Base-by-base conservation (phyloP, 2,113 vertebrate genomes). In the Emydura subglobosa region DNA sequence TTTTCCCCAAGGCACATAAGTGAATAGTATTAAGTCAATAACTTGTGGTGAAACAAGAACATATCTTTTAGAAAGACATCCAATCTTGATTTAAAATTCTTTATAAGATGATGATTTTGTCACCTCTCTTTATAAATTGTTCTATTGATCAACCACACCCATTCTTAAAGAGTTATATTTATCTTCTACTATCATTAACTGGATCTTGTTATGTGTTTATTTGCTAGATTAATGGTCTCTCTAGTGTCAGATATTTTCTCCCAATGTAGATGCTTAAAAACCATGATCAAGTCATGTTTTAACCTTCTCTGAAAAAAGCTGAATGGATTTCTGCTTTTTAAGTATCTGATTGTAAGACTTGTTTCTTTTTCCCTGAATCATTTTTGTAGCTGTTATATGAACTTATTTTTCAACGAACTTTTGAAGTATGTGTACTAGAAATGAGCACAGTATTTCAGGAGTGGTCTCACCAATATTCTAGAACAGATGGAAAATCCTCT, bases 401-500 rank as follows among this genome's bases (percentile, higher is more conserved):
- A 22, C 3, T 0, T 74, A 17, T 17, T 17, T 57, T 79, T 88
- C 42, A 86, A 10, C 5, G 59, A 31, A 6, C 2, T 85, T 82
- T 50, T 68, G 2, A 85, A 82, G 7, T 7, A 8, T 47, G 31
- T 1, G 29, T 61, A 31, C 29, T 61, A 10, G 10, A 90, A 88
- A 79, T 11, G 2, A 88, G 83, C 34, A 59, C 72, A 53, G 47
- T 4, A 24, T 89, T 87, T 89, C 81, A 68, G 24, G 49, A 65
- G 6, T 4, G 0, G 0, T 25, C 10, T 16, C 42, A 65, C 22
- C 21, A 29, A 55, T 72, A 72, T 39, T 21, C 68, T 39, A 39
- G 68, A 10, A 72, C 16, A 72, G n/a, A 72, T 8, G 34, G 21
- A 42, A 39, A 83, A 61, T 79, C 3, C 5, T 2, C 65, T 82